Percentiles rank a stretch among this genome's conserved stretches.
These are phyloP conservation scores for Holacanthus passer DNA, from an alignment of 2,113 vertebrate genomes.

Conservation along the genomic window DNA sequence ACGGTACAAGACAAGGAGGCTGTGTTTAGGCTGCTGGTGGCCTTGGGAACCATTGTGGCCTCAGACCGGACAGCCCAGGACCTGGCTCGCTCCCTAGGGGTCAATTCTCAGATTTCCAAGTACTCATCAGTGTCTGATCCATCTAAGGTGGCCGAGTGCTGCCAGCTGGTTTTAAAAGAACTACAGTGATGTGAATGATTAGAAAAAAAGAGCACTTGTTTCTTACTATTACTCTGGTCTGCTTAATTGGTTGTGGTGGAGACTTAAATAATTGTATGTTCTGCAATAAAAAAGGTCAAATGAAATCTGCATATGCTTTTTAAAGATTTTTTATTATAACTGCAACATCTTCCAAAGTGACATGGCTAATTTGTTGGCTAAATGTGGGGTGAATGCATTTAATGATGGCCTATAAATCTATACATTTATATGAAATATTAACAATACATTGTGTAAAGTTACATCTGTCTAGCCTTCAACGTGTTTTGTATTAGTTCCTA, in stretches of 20 bases:
- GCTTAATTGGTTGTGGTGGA: constrained; percentile 60
- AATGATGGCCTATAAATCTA: not conserved
- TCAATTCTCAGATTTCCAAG: constrained; percentile 94
- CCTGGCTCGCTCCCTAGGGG: constrained; percentile 94
- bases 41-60: constrained; percentile 94
- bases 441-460: not conserved
- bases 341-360: not conserved
- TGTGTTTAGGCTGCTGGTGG: constrained; percentile 94
- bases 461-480: not conserved
- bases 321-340: no score
- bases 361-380: not conserved
- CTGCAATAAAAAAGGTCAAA: constrained; percentile 71
- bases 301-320: constrained; percentile 36
- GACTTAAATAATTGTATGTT: constrained; percentile 63
- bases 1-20: constrained; percentile 96
- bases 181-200: constrained; percentile 82
- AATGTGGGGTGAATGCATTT: not conserved
- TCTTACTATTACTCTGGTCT: constrained; percentile 59
- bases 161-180: constrained; percentile 93
- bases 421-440: not conserved
- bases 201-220: constrained; percentile 52
- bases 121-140: constrained; percentile 93
- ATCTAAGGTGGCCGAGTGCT: constrained; percentile 95
- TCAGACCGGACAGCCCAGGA: constrained; percentile 91
- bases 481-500: not conserved